These are phyloP conservation scores for Caranx melampygus DNA, from an alignment of 2,113 vertebrate genomes.

Conservation along the genomic window DNA sequence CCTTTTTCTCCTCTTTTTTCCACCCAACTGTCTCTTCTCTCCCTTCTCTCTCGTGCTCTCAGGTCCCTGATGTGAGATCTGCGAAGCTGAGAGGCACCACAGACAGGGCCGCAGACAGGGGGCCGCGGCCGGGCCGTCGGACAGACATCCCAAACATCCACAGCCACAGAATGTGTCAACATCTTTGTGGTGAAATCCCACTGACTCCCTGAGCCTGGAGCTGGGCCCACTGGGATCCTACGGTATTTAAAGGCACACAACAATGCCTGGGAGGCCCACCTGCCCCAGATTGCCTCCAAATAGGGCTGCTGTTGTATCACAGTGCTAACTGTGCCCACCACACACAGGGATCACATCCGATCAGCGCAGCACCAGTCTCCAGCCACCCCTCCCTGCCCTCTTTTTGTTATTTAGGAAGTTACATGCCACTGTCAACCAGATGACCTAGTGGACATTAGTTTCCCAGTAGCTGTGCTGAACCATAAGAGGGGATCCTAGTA, in stretches of 20 bases:
- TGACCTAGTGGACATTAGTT: constrained; percentile 75
- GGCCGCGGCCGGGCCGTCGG: constrained; percentile 56
- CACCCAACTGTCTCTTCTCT: constrained; percentile 32
- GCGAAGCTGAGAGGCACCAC: constrained; percentile 73
- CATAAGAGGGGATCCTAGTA: constrained; percentile 88
- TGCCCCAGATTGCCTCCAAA: constrained; percentile 65
- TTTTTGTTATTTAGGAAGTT: constrained; percentile 72
- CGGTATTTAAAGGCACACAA: constrained; percentile 67
- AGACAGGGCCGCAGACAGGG: constrained; percentile 50
- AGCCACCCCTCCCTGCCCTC: constrained; percentile 24
- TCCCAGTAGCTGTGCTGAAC: constrained; percentile 80
- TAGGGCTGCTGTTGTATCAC: constrained; percentile 56
- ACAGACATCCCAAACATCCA: constrained; percentile 76
- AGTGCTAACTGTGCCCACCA: constrained; percentile 54
- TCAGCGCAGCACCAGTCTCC: constrained; percentile 19
- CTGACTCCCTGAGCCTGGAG: constrained; percentile 71
- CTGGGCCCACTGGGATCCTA: constrained; percentile 63
- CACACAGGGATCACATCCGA: constrained; percentile 44
- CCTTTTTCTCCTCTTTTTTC: constrained; percentile 51
- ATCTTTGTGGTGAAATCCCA: constrained; percentile 71
- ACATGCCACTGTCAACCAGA: constrained; percentile 67
- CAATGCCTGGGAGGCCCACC: constrained; percentile 72
- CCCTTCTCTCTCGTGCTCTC: constrained; percentile 43
- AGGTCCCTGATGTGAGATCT: constrained; percentile 78
- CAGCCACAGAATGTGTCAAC: constrained; percentile 73